A percentile compares a stretch with the other conserved stretches of the same genome.
These are phyloP conservation scores for Chaetodon auriga DNA, from an alignment of 2,113 vertebrate genomes.

Conservation along the genomic window DNA sequence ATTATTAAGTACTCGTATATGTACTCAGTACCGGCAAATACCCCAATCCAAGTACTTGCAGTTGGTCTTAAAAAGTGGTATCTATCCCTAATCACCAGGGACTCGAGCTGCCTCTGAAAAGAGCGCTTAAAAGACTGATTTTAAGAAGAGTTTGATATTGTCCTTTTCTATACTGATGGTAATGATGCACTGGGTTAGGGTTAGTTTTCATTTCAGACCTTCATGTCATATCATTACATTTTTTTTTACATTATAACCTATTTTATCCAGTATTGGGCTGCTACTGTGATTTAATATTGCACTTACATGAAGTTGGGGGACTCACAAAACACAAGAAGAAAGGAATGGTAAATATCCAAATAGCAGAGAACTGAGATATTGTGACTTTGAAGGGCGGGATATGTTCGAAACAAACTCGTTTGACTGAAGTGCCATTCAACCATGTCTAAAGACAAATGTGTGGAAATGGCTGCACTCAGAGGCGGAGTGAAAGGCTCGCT, in stretches of 20 bases:
- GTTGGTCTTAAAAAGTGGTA: no score
- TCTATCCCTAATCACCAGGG: not conserved
- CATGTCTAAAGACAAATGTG: not conserved
- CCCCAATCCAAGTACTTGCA: no score
- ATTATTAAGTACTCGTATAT: no score
- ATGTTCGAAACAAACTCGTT: not conserved
- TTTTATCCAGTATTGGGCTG: not conserved
- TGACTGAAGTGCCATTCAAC: not conserved
- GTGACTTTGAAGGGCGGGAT: not conserved
- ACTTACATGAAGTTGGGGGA: not conserved
- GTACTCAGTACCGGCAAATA: no score
- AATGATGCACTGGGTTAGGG: not conserved
- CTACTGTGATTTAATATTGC: not conserved
- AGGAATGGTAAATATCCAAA: not conserved
- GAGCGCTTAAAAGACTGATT: no score
- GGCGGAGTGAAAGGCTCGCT: not conserved
- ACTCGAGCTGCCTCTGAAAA: not conserved
- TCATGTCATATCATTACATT: not conserved
- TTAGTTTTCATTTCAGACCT: not conserved
- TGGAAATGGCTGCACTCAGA: not conserved
- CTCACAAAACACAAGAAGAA: not conserved
- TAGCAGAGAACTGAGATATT: not conserved
- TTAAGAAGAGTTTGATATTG: no score
- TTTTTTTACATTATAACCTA: not conserved
- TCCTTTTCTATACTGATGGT: not conserved